Evolutionary conservation across 2,797 vertebrate genomes (phyloP), one percentile per base, ranked within the genome.

Genomic region (Nyctalus aviator): DNA sequence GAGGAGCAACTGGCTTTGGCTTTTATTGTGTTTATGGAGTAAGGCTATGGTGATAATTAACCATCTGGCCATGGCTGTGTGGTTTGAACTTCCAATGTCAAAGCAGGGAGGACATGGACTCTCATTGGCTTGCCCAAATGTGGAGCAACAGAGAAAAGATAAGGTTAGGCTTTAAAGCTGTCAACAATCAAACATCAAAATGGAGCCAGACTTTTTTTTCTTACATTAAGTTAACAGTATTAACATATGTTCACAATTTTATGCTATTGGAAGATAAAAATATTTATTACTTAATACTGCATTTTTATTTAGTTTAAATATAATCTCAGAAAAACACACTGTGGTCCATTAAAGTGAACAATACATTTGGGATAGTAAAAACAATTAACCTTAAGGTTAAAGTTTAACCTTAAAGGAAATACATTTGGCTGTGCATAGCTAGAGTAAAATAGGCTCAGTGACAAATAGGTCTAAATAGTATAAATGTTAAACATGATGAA

Each of bases 301-400:
- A 41, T 27, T 69, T 64, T 41, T 57, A 69, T 18, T 83, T 86
- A 92, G 18, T 79, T 88, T 86, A 53, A 66, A 72, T 82, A 32
- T 85, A 69, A 81, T 76, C 32, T 81, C 32, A 93, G 46, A 53
- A 78, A 85, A 93, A 55, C 32, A 92, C 8, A 90, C 30, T 68
- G 53, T 71, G n/a, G 6, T 66, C 37, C 8, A 82, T 30, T 62
- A 68, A 27, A 41, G 93, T 13, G 30, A 2, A 68, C 4, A 44
- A 88, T 30, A 4, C 32, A 32, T 68, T 8, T 53, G 17, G 21
- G 68, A 13, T 81, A 35, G 41, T 73, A 27, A 66, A 72, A 44
- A 66, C 8, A 25, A 13, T 15, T n/a, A n/a, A n/a, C n/a, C n/a
- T n/a, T n/a, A n/a, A n/a, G n/a, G n/a, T n/a, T n/a, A 59, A 44